These are phyloP conservation scores for Helicoverpa zea DNA, from an alignment of 1,140 invertebrate species.

Conservation along the genomic window DNA sequence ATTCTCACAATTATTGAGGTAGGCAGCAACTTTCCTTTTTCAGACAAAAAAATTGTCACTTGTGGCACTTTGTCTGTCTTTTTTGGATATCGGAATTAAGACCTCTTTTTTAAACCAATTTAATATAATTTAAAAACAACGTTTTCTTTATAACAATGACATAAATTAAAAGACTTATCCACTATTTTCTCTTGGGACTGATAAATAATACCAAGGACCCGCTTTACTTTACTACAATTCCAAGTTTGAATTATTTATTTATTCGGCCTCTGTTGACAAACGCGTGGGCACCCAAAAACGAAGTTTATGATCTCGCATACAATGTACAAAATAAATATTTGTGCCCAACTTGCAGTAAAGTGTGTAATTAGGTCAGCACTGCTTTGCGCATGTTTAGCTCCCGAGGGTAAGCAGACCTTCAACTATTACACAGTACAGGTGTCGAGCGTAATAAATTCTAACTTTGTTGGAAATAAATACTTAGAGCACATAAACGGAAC, in stretches of 20 bases:
- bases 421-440: constrained; percentile 29
- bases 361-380: constrained; percentile 32
- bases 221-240: constrained; percentile 1
- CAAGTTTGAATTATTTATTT: neutral
- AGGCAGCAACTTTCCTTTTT: no score
- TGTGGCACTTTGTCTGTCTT: no score
- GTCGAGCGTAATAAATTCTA: constrained; percentile 13
- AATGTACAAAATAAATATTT: constrained; percentile 8
- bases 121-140: no score
- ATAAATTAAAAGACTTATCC: no score
- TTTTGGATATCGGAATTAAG: no score
- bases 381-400: neutral
- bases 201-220: no score
- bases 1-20: no score
- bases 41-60: no score
- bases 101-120: no score
- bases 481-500: neutral
- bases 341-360: neutral
- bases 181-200: no score
- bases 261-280: neutral
- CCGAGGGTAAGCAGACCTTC: neutral
- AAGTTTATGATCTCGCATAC: constrained; percentile 1
- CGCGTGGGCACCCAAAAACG: neutral
- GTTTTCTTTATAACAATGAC: no score
- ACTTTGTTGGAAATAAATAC: constrained; percentile 29